Evolutionary conservation across 2,888 invertebrate genomes (phyloP).

Genomic region (Athalia rosae): DNA sequence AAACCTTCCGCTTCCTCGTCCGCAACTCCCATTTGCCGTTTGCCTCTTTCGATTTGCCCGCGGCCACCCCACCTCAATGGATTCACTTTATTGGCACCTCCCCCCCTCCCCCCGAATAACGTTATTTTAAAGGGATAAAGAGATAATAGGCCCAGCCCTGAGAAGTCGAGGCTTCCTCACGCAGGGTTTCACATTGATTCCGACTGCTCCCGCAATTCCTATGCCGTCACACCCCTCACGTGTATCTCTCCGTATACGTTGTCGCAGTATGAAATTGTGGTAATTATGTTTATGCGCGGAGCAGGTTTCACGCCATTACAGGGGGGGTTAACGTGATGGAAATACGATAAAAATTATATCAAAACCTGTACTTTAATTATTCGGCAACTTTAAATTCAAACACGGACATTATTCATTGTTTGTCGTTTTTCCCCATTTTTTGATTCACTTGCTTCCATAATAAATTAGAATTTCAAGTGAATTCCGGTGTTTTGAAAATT

Average conservation of each 20-base stretch:
- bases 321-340: no score
- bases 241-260: neutral
- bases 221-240: neutral
- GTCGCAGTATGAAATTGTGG: no score
- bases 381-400: no score
- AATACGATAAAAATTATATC: no score
- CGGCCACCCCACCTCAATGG: constrained; percentile 6
- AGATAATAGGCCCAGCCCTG: constrained; percentile 37
- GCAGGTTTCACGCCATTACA: no score
- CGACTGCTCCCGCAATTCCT: constrained; percentile 2
- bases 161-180: constrained; percentile 37
- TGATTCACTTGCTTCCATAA: no score
- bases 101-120: constrained; percentile 16
- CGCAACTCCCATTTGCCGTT: neutral
- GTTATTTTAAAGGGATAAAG: constrained; percentile 35
- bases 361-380: no score
- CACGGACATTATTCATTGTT: no score
- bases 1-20: constrained; percentile 9
- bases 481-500: constrained; percentile 24
- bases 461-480: constrained; percentile 25
- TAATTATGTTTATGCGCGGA: no score
- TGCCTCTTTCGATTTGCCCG: neutral
- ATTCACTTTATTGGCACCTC: constrained; percentile 40
- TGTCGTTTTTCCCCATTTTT: no score
- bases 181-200: constrained; percentile 40